Evolutionary conservation across 2,113 vertebrate genomes (phyloP).

Genomic region (Montifringilla adamsi): DNA sequence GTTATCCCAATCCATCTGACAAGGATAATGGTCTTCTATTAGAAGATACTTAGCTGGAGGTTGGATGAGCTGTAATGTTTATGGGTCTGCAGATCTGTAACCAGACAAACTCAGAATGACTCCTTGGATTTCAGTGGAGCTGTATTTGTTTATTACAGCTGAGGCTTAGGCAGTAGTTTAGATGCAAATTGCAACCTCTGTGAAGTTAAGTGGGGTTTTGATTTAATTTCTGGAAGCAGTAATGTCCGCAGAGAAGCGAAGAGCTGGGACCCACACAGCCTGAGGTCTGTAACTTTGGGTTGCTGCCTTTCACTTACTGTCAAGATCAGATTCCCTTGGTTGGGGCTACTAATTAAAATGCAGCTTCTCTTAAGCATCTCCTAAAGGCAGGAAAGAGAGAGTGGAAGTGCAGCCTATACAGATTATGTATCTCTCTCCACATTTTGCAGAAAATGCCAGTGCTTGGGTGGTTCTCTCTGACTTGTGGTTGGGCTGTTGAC

Average conservation of each 20-base stretch:
- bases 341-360: slow-evolving; percentile 6
- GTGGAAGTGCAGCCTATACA: neutral
- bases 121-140: neutral
- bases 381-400: neutral
- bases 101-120: neutral
- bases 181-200: slow-evolving; percentile 20
- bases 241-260: neutral
- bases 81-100: neutral
- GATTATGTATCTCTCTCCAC: neutral
- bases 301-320: neutral
- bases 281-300: neutral
- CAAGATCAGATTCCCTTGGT: neutral
- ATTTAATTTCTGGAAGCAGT: slow-evolving; percentile 23
- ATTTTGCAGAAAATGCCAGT: neutral
- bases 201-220: slow-evolving; percentile 25
- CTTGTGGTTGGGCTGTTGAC: slow-evolving; percentile 5
- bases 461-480: neutral
- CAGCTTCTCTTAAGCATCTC: slow-evolving; percentile 7
- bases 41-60: slow-evolving; percentile 13
- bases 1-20: slow-evolving; percentile 22
- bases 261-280: neutral
- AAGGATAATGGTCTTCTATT: slow-evolving; percentile 8
- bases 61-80: slow-evolving; percentile 15
- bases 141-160: slow-evolving; percentile 1
- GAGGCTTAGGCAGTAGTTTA: neutral